Evolutionary conservation across 2,888 invertebrate genomes (phyloP).

Genomic region (Sclerodermus sp.): DNA sequence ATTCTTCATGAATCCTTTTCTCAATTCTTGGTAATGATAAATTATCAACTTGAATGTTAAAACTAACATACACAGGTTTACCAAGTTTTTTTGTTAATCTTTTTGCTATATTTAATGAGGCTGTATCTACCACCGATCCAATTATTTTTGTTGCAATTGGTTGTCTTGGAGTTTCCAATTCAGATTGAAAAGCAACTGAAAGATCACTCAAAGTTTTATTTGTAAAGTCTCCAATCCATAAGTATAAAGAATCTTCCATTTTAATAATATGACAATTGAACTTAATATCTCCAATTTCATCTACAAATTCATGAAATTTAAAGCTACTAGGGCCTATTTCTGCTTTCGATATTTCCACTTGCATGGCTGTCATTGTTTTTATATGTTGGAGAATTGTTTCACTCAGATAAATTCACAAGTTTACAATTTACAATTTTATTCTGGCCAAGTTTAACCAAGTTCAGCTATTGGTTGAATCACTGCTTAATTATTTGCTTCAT

Average conservation of each 20-base stretch:
- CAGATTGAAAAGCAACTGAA: constrained; percentile 45
- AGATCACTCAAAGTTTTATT: constrained; percentile 47
- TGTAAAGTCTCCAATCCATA: constrained; percentile 51
- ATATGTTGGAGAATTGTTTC: too few species aligned
- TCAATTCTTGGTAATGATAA: constrained; percentile 43
- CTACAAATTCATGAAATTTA: constrained; percentile 43
- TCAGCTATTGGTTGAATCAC: too few species aligned
- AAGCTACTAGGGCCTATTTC: constrained; percentile 29
- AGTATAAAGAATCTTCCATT: constrained; percentile 50
- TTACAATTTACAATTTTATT: too few species aligned
- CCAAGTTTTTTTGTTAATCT: constrained; percentile 50
- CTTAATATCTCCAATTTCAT: constrained; percentile 39
- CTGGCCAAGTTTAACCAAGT: too few species aligned
- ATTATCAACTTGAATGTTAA: constrained; percentile 47
- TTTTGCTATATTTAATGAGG: constrained; percentile 48
- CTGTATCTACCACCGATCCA: constrained; percentile 42
- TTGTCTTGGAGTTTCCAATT: constrained; percentile 28
- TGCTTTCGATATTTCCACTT: too few species aligned
- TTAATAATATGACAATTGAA: constrained; percentile 47
- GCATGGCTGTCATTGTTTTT: too few species aligned
- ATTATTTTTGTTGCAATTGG: constrained; percentile 49
- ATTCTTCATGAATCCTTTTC: constrained; percentile 47
- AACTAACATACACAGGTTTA: constrained; percentile 55
- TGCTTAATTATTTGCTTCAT: too few species aligned
- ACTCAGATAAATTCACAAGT: too few species aligned